Percentiles rank a stretch among this genome's conserved stretches.
phyloP scores from a whole-genome alignment of 2,888 invertebrate genomes.

The Gymnoscelis rufifasciata region DNA sequence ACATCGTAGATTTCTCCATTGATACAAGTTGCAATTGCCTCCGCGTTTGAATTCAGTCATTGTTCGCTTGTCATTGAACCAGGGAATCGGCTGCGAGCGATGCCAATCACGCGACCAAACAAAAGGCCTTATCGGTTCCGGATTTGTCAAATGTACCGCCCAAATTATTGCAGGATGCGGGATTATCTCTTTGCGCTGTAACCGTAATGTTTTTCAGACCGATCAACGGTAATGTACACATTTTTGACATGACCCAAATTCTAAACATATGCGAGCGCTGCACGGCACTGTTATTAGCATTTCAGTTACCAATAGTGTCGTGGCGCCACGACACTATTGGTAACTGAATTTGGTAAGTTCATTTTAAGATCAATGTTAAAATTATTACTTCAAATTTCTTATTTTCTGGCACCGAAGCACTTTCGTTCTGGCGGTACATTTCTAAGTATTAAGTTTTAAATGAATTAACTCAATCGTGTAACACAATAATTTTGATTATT shows the following conservation, averaged over 20 bases:
- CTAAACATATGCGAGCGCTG: conserved; percentile 20
- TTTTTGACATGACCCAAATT: conserved; percentile 38
- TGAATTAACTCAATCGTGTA: too few species aligned
- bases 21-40: conserved; percentile 61
- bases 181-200: conserved; percentile 11
- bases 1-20: conserved; percentile 68
- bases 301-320: conserved; percentile 28
- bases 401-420: conserved; percentile 52
- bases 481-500: too few species aligned
- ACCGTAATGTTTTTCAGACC: conserved; percentile 22
- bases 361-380: conserved; percentile 31
- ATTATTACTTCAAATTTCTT: conserved; percentile 40
- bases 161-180: conserved; percentile 16
- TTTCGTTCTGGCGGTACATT: conserved; percentile 44
- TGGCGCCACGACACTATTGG: too few species aligned
- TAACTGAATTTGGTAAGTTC: too few species aligned
- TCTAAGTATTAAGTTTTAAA: neutral
- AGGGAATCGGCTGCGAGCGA: conserved; percentile 47
- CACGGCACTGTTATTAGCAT: conserved; percentile 28
- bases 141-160: conserved; percentile 22
- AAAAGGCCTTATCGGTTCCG: conserved; percentile 23
- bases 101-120: conserved; percentile 19
- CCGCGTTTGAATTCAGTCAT: conserved; percentile 50
- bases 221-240: conserved; percentile 24
- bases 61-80: conserved; percentile 65